phyloP scores from a whole-genome alignment of 2,113 vertebrate species.

The Erythrocercus mccallii region DNA sequence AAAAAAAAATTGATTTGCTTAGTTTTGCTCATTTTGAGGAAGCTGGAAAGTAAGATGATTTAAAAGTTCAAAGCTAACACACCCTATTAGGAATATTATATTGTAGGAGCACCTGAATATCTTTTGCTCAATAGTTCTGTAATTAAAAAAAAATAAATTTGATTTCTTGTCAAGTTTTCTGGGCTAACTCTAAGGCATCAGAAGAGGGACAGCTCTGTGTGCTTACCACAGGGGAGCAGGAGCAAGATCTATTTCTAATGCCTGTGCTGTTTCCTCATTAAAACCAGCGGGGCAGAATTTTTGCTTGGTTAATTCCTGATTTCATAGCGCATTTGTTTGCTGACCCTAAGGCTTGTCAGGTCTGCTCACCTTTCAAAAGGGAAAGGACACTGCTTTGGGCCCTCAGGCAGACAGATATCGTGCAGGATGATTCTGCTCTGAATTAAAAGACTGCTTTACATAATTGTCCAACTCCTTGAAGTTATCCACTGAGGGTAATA shows the following conservation, averaged over 20 bases:
- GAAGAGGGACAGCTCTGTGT: not conserved
- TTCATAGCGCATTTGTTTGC: not conserved
- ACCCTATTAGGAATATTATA: not conserved
- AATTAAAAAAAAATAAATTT: not conserved
- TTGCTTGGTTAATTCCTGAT: not conserved
- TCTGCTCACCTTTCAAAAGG: conserved; percentile 13
- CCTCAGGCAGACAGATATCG: not conserved
- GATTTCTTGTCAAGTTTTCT: not conserved
- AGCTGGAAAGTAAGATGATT: not conserved
- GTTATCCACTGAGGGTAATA: not conserved
- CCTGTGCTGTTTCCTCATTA: not conserved
- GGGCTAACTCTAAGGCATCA: not conserved
- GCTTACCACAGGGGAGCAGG: not conserved
- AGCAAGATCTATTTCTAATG: not conserved
- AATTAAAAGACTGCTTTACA: not conserved
- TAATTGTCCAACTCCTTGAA: not conserved
- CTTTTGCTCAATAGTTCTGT: not conserved
- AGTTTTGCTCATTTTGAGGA: not conserved
- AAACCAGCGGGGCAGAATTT: not conserved
- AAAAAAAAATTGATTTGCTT: not conserved
- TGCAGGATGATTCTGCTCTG: not conserved
- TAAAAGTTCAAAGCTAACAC: not conserved
- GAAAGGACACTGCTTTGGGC: conserved; percentile 10
- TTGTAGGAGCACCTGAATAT: not conserved
- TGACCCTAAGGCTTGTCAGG: not conserved